Evolutionary conservation across 2,113 vertebrate genomes (phyloP).

Genomic region (Plotosus lineatus): DNA sequence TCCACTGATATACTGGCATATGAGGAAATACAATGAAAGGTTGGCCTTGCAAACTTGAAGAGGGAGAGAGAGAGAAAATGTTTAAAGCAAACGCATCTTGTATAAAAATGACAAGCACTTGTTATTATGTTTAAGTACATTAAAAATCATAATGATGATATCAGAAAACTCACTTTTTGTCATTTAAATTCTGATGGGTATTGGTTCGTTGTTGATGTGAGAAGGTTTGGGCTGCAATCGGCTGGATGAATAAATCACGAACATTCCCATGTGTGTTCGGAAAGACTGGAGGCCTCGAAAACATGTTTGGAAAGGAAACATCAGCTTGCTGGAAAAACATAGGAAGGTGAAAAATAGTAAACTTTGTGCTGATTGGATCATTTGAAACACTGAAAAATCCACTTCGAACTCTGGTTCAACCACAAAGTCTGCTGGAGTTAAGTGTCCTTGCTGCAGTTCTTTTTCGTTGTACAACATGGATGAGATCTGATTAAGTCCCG

Average conservation of each 20-base stretch:
- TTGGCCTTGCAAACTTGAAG: constrained; percentile 46
- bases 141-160: background rate
- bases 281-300: constrained; percentile 75
- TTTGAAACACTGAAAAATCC: too few relatives aligned
- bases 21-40: constrained; percentile 20
- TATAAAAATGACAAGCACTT: background rate
- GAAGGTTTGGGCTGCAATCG: constrained; percentile 56
- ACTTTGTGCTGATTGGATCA: too few relatives aligned
- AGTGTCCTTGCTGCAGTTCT: too few relatives aligned
- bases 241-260: constrained; percentile 52
- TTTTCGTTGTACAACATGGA: too few relatives aligned
- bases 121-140: background rate
- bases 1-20: constrained; percentile 63
- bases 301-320: constrained; percentile 77
- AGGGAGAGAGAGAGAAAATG: background rate
- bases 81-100: background rate
- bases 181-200: constrained; percentile 62
- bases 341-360: constrained; percentile 1
- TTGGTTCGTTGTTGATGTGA: constrained; percentile 63
- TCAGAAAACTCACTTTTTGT: constrained; percentile 71
- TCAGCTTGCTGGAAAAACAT: constrained; percentile 50
- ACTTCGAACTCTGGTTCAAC: too few relatives aligned
- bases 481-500: too few relatives aligned
- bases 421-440: too few relatives aligned
- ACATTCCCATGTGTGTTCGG: constrained; percentile 60